Evolutionary conservation across 1,140 invertebrate genomes (phyloP), one percentile per base, ranked within the genome.

Genomic region (Hycleus cichorii): DNA sequence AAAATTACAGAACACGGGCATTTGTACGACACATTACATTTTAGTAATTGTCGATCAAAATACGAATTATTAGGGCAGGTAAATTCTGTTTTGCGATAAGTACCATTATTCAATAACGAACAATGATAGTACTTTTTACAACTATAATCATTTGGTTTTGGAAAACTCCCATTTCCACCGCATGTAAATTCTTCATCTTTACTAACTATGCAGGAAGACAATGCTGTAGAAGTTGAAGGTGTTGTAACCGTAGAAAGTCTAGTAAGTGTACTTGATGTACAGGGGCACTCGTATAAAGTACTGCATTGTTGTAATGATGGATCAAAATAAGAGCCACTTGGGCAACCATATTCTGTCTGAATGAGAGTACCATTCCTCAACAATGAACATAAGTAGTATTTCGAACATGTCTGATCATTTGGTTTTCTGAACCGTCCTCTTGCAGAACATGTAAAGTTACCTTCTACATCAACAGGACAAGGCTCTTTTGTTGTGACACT

Each of bases 41-140:
- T 9, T 2, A 39, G 25, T 43, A 49, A 32, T 12, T 39, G 5
- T 42, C 43, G 58, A 44, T 59, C 46, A 44, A 59, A 59, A n/a
- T 47, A 40, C 6, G 58, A 52, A 11, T 25, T 25, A 0, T 9
- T 11, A 8, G 49, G 49, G 10, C 49, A 52, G 18, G 11, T 4
- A 52, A 42, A 52, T 25, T 52, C 2, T 43, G 38, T 49, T 44
- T 49, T 49, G 42, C 39, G 39, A 42, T 49, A 38, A 59, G 43
- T 48, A 43, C 40, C 51, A 39, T 38, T 53, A 11, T 26, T 42
- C 53, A 54, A 42, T n/a, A 55, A 38, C 3, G 42, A 12, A 24
- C 58, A 59, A 6, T 48, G 39, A 49, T 39, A 59, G 42, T 54
- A 59, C 46, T 45, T 54, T 42, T 45, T 53, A 32, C 58, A 58